A percentile compares a stretch with the other conserved stretches of the same genome.
Conservation (phyloP, 2,888 invertebrate species). For the Hyles lineata region DNA sequence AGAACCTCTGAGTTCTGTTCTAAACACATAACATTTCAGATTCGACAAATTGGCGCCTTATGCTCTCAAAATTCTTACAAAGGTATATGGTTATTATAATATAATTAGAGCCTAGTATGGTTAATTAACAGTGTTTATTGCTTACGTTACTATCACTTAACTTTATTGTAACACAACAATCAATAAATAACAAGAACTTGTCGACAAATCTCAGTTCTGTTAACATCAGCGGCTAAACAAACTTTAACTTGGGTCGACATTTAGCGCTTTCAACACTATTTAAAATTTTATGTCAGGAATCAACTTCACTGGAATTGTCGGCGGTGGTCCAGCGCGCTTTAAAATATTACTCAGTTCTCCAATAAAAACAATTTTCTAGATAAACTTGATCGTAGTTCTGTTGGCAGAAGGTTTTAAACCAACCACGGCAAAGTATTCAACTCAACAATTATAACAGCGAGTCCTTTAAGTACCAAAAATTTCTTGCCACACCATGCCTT, state of each 20-base stretch:
- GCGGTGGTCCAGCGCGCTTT: background rate
- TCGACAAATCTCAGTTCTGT: background rate
- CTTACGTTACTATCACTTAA: too few relatives aligned
- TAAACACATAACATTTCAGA: too few relatives aligned
- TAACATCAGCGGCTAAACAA: background rate
- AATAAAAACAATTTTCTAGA: background rate
- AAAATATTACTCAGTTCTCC: background rate
- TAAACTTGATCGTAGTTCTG: background rate
- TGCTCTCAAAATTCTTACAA: too few relatives aligned
- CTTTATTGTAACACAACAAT: background rate
- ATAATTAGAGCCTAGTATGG: too few relatives aligned
- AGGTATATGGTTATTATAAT: too few relatives aligned
- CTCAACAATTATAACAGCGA: too few relatives aligned
- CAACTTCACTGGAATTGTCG: background rate
- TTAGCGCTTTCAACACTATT: background rate
- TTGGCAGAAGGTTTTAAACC: background rate
- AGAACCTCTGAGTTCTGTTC: too few relatives aligned
- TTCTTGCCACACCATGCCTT: too few relatives aligned
- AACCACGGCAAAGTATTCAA: too few relatives aligned
- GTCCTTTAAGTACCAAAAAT: too few relatives aligned
- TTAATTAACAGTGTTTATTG: too few relatives aligned
- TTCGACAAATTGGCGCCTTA: too few relatives aligned
- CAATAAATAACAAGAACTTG: background rate
- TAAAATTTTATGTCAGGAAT: background rate
- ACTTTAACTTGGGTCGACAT: background rate